These are phyloP conservation scores for Adrianichthys oophorus DNA, from an alignment of 2,797 vertebrate genomes.

Conservation along the genomic window DNA sequence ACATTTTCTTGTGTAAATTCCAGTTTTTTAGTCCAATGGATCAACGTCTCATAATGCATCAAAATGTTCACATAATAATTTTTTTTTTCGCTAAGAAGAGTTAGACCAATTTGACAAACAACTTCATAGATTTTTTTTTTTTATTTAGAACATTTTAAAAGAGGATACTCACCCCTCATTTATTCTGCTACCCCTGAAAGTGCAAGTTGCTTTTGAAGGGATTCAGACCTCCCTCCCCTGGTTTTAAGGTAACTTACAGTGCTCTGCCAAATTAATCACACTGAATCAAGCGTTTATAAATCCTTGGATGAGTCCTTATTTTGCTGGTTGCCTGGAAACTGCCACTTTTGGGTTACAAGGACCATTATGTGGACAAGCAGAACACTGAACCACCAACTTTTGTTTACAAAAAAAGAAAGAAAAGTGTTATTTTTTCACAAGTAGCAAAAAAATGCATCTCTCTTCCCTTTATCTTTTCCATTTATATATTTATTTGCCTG, in stretches of 20 bases:
- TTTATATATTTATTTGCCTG: conserved; percentile 12
- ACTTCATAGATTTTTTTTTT: not conserved
- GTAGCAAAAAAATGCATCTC: no score
- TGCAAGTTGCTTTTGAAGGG: conserved; percentile 22
- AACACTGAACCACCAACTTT: conserved; percentile 30
- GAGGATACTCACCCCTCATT: conserved; percentile 39
- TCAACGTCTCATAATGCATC: no score
- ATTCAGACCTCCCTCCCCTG: conserved; percentile 21
- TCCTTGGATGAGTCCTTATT: conserved; percentile 85
- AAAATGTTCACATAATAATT: no score
- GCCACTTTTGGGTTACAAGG: conserved; percentile 76
- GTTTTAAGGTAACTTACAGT: conserved; percentile 44
- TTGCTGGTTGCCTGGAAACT: conserved; percentile 89
- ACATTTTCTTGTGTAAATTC: no score
- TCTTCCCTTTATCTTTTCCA: not conserved
- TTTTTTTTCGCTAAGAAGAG: no score
- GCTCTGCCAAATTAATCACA: conserved; percentile 75
- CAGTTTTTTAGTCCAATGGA: no score
- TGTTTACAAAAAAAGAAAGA: conserved; percentile 21
- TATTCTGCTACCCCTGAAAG: conserved; percentile 13
- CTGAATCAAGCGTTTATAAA: conserved; percentile 83
- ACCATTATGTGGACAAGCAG: conserved; percentile 62
- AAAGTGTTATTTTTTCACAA: conserved; percentile 31
- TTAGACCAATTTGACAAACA: no score
- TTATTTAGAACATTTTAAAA: not conserved